Evolutionary conservation across 2,797 vertebrate genomes (phyloP).

Genomic region (Peromyscus attwateri): DNA sequence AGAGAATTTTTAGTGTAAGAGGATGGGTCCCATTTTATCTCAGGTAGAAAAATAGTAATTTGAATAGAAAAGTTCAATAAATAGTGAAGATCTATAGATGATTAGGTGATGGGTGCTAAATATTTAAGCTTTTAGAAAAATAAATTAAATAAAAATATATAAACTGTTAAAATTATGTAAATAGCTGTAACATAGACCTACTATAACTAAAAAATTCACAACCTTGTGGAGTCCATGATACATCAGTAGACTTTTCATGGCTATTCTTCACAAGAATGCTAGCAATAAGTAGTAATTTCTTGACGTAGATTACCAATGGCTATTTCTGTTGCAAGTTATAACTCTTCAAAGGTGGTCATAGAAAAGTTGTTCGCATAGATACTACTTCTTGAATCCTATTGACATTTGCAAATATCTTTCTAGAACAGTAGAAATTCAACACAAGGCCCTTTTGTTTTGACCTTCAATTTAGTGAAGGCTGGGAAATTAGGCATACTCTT

Average conservation of each 20-base stretch:
- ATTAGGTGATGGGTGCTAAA: background rate
- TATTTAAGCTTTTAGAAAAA: background rate
- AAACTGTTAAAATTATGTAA: background rate
- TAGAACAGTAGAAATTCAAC: background rate
- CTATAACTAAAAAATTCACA: background rate
- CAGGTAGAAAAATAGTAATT: background rate
- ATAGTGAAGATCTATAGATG: background rate
- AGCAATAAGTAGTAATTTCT: background rate
- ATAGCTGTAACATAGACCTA: background rate
- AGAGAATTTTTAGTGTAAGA: background rate
- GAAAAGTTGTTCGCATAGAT: background rate
- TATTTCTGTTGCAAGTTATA: background rate
- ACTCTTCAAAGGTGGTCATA: background rate
- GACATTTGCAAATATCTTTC: background rate
- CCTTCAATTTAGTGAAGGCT: background rate
- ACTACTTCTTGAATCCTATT: background rate
- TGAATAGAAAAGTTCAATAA: background rate
- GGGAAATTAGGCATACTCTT: background rate
- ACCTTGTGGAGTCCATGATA: background rate
- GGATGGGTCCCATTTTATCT: background rate
- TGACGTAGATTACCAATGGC: background rate
- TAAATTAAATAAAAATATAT: constrained; percentile 34
- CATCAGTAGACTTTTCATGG: background rate
- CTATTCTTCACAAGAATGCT: background rate
- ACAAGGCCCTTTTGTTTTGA: background rate